Evolutionary conservation across 2,797 vertebrate species (phyloP).

Genomic region (Hephaestus fuliginosus): DNA sequence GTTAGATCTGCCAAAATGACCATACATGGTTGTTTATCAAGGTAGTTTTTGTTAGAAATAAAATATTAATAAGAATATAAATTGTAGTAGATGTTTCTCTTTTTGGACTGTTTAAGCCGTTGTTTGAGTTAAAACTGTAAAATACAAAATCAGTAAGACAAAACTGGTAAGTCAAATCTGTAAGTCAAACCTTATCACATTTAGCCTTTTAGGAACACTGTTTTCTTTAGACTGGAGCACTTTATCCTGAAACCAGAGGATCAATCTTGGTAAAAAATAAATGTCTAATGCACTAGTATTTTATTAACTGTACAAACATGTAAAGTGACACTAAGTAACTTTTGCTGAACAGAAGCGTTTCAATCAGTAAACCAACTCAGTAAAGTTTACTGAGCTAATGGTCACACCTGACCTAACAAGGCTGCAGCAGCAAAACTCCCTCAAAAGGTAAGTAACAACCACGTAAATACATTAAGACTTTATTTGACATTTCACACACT

Average conservation of each 20-base stretch:
- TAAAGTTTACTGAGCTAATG: background rate
- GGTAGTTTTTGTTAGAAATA: background rate
- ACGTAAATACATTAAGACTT: slow-evolving; percentile 71
- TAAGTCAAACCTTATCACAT: too few relatives aligned
- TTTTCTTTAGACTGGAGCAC: background rate
- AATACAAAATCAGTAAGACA: background rate
- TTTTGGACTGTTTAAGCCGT: background rate
- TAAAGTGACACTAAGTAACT: background rate
- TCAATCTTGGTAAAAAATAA: background rate
- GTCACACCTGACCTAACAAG: background rate
- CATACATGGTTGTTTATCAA: background rate
- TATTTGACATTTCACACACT: slow-evolving; percentile 62
- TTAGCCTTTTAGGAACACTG: too few relatives aligned
- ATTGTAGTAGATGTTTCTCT: background rate
- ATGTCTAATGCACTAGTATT: background rate
- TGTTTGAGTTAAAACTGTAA: background rate
- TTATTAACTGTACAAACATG: background rate
- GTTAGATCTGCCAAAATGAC: background rate
- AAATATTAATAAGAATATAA: background rate
- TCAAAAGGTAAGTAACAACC: background rate
- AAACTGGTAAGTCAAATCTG: background rate
- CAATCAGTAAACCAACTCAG: background rate
- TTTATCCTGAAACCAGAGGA: background rate
- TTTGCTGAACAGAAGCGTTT: background rate
- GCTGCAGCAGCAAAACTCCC: background rate